phyloP scores from a whole-genome alignment of 2,113 vertebrate species.

The Engystomops pustulosus region DNA sequence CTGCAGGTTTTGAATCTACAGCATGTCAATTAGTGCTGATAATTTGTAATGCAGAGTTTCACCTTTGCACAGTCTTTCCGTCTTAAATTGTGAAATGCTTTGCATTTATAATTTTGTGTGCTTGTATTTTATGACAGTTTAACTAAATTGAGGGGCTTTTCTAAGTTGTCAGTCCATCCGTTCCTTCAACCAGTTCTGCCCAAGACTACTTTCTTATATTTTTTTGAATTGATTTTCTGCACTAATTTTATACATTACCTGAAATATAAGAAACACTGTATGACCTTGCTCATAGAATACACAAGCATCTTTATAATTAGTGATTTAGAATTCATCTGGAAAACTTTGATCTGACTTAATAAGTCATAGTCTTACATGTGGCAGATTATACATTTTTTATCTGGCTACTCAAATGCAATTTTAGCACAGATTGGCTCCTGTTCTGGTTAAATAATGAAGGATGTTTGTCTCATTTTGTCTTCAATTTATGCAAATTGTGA shows the following conservation, averaged over 20 bases:
- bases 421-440: constrained; percentile 1
- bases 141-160: too few relatives aligned
- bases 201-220: neutral
- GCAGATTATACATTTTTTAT: neutral
- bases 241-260: neutral
- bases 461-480: constrained; percentile 20
- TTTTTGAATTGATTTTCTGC: neutral
- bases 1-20: too few relatives aligned
- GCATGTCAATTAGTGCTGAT: too few relatives aligned
- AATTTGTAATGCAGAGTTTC: too few relatives aligned
- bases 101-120: too few relatives aligned
- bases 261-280: neutral
- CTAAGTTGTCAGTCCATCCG: too few relatives aligned
- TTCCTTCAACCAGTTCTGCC: neutral
- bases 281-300: neutral
- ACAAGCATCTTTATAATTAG: neutral
- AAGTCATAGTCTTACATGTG: neutral
- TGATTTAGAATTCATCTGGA: neutral
- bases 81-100: too few relatives aligned
- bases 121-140: too few relatives aligned
- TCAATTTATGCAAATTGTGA: constrained; percentile 16
- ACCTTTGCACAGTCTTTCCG: too few relatives aligned
- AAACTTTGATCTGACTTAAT: neutral
- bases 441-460: neutral
- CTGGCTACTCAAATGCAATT: constrained; percentile 2